Conservation (phyloP, 1,140 invertebrate genomes). For the Pomacea maculata region DNA sequence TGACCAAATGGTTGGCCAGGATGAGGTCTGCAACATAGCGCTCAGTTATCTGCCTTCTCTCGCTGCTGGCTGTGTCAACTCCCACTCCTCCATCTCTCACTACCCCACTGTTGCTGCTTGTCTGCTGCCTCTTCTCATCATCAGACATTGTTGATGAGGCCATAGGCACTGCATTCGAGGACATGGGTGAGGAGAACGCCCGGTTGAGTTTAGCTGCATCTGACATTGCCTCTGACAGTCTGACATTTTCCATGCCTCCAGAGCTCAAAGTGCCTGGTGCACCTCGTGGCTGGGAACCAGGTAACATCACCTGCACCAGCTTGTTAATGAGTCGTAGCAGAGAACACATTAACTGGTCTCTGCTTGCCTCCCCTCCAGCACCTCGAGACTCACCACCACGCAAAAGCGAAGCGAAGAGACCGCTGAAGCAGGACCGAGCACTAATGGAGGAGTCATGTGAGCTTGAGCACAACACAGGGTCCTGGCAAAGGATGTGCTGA, state of each 20-base stretch:
- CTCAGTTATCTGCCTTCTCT: slow-evolving; percentile 20
- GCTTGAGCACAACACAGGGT: slow-evolving; percentile 63
- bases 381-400: slow-evolving; percentile 71
- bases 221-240: slow-evolving; percentile 42
- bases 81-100: slow-evolving; percentile 3
- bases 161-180: slow-evolving; percentile 6
- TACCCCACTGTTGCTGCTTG: slow-evolving; percentile 34
- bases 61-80: too few relatives aligned
- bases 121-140: slow-evolving; percentile 55
- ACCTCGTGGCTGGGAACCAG: slow-evolving; percentile 7
- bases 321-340: slow-evolving; percentile 76
- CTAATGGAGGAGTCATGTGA: slow-evolving; percentile 63
- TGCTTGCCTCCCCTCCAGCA: slow-evolving; percentile 68
- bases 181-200: slow-evolving; percentile 39
- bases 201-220: slow-evolving; percentile 50
- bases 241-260: slow-evolving; percentile 12
- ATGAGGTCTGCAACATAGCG: slow-evolving; percentile 58
- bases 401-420: slow-evolving; percentile 75
- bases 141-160: slow-evolving; percentile 43
- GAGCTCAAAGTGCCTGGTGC: background rate
- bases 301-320: slow-evolving; percentile 25
- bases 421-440: slow-evolving; percentile 69
- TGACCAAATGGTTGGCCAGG: slow-evolving; percentile 70
- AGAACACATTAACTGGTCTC: slow-evolving; percentile 76
- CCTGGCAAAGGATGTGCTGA: slow-evolving; percentile 71